phyloP scores from a whole-genome alignment of 2,113 vertebrate species.

The Morone saxatilis region DNA sequence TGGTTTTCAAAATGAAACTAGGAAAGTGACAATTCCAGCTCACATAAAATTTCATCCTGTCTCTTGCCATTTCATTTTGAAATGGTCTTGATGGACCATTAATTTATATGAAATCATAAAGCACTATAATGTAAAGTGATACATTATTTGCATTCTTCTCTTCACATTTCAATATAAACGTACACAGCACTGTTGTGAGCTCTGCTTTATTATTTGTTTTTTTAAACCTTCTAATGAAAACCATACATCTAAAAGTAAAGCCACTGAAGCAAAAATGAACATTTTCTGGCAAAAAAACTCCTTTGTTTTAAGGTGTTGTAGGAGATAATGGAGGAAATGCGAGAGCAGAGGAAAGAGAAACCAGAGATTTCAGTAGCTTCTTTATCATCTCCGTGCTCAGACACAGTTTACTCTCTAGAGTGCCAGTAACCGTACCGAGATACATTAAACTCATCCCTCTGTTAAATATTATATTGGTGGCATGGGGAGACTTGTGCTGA shows the following conservation, averaged over 20 bases:
- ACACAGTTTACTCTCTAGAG: conserved; percentile 46
- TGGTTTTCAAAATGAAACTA: not conserved
- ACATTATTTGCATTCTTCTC: conserved; percentile 11
- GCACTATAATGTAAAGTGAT: not conserved
- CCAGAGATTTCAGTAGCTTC: conserved; percentile 20
- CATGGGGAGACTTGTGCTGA: conserved; percentile 11
- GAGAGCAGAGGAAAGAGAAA: conserved; percentile 6
- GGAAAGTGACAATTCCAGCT: conserved; percentile 23
- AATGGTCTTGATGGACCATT: conserved; percentile 19
- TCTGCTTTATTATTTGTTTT: conserved; percentile 31
- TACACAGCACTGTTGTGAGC: conserved; percentile 10
- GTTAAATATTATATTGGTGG: conserved; percentile 56
- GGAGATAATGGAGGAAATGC: conserved; percentile 25
- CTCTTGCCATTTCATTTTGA: conserved; percentile 32
- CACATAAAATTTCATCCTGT: conserved; percentile 9
- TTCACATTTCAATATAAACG: not conserved
- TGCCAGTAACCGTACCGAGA: conserved; percentile 30
- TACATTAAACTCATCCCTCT: conserved; percentile 56
- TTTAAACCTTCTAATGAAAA: conserved; percentile 45
- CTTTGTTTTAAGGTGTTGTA: conserved; percentile 18
- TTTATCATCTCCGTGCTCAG: conserved; percentile 39
- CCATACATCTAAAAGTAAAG: conserved; percentile 42
- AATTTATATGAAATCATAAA: conserved; percentile 34
- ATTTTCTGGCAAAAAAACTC: conserved; percentile 26
- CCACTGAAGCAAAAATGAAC: conserved; percentile 3